These are phyloP conservation scores for Uropetala carovei DNA, from an alignment of 2,888 invertebrate species.

Conservation along the genomic window DNA sequence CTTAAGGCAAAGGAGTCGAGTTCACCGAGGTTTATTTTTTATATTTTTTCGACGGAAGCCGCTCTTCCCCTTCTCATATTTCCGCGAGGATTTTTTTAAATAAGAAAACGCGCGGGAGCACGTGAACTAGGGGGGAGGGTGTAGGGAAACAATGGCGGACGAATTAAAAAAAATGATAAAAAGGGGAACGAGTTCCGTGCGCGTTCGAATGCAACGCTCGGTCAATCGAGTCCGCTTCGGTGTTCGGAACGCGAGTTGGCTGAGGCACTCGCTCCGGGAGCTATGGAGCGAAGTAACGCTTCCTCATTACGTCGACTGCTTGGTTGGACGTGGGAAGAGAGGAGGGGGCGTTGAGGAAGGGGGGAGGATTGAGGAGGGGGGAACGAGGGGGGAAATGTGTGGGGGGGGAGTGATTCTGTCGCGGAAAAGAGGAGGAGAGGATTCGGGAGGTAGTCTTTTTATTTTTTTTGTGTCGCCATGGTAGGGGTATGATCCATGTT, in stretches of 20 bases:
- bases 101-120: not conserved
- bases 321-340: not conserved
- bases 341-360: too few relatives aligned
- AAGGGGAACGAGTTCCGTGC: slow-evolving; percentile 9
- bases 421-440: too few relatives aligned
- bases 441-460: too few relatives aligned
- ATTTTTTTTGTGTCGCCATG: too few relatives aligned
- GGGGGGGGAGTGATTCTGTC: too few relatives aligned
- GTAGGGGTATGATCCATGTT: too few relatives aligned
- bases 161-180: not conserved
- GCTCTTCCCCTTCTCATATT: not conserved
- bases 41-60: not conserved
- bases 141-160: not conserved
- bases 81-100: not conserved
- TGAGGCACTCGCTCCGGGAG: not conserved
- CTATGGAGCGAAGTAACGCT: not conserved
- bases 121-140: too few relatives aligned
- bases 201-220: slow-evolving; percentile 14
- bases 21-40: too few relatives aligned
- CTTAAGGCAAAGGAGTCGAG: not conserved
- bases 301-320: slow-evolving; percentile 14
- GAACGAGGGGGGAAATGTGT: too few relatives aligned
- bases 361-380: too few relatives aligned
- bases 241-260: not conserved
- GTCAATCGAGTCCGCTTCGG: slow-evolving; percentile 23